Conservation (phyloP, 1,140 invertebrate species). For the Harpegnathos saltator region DNA sequence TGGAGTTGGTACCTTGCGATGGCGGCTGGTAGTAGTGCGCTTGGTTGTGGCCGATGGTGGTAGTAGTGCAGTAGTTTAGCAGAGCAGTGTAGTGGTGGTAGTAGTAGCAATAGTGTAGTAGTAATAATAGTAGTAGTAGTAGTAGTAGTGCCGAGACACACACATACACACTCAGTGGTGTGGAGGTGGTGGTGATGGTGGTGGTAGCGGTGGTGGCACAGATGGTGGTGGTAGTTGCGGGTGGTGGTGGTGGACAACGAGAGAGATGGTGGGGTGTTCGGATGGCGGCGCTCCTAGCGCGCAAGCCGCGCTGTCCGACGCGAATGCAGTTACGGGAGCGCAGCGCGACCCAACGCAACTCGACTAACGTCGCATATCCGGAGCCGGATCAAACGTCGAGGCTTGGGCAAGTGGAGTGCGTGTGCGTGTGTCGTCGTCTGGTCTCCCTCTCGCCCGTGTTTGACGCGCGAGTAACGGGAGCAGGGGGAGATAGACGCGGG, state of each 20-base stretch:
- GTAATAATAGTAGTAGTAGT: conserved; percentile 39
- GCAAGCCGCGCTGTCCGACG: conserved; percentile 82
- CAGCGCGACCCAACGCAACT: conserved; percentile 86
- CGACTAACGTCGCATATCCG: conserved; percentile 82
- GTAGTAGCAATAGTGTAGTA: conserved; percentile 50
- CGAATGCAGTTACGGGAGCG: conserved; percentile 86
- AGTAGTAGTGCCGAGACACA: conserved; percentile 53
- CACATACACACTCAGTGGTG: too few relatives aligned
- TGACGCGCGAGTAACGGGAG: conserved; percentile 67
- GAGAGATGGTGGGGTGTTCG: conserved; percentile 76
- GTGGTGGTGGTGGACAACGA: conserved; percentile 48
- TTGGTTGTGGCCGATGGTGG: conserved; percentile 54
- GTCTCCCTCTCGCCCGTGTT: conserved; percentile 75
- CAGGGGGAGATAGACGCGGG: conserved; percentile 67
- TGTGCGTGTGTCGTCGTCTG: conserved; percentile 72
- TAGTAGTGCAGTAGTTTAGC: conserved; percentile 51
- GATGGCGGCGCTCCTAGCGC: conserved; percentile 84
- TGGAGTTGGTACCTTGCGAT: conserved; percentile 45
- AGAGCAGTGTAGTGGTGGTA: conserved; percentile 18
- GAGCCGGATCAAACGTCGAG: conserved; percentile 79
- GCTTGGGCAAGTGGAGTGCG: conserved; percentile 75
- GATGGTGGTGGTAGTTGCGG: conserved; percentile 57
- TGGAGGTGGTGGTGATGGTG: conserved; percentile 45
- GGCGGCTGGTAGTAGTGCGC: conserved; percentile 29
- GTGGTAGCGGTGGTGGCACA: conserved; percentile 46